phyloP scores from a whole-genome alignment of 2,888 invertebrate species.

The Dynastes tityus region DNA sequence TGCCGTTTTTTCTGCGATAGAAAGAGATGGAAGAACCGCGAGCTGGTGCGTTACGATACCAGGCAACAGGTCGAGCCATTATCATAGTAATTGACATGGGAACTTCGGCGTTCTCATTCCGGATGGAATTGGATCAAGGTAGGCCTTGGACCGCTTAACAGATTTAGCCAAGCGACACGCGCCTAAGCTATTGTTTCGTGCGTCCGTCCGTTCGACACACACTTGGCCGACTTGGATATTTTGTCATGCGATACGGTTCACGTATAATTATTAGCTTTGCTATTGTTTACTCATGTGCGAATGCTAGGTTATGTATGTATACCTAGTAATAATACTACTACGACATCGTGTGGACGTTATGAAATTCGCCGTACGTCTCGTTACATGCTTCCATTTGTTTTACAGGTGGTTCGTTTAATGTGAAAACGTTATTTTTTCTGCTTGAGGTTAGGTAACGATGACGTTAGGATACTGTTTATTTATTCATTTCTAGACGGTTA shows the following conservation, averaged over 20 bases:
- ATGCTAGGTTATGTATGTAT: constrained; percentile 23
- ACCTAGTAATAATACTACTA: too few species aligned
- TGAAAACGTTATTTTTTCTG: too few species aligned
- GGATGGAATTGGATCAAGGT: constrained; percentile 64
- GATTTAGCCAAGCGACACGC: constrained; percentile 63
- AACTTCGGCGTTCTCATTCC: constrained; percentile 66
- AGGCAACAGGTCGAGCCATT: constrained; percentile 48
- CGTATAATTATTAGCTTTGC: constrained; percentile 60
- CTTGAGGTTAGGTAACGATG: too few species aligned
- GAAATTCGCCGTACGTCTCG: constrained; percentile 6
- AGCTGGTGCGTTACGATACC: constrained; percentile 1
- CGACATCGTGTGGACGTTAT: not conserved
- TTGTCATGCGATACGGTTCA: constrained; percentile 61
- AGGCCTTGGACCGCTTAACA: constrained; percentile 65
- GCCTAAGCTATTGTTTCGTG: constrained; percentile 60
- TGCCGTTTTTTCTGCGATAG: constrained; percentile 25
- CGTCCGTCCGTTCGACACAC: constrained; percentile 11
- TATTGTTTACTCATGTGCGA: constrained; percentile 57
- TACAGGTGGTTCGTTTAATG: too few species aligned
- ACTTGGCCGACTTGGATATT: constrained; percentile 38
- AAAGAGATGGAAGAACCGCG: not conserved
- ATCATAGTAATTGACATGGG: constrained; percentile 66
- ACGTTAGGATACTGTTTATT: too few species aligned
- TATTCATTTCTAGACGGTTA: too few species aligned
- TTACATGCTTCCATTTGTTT: too few species aligned